Percentiles rank a stretch among this genome's conserved stretches.
Evolutionary conservation across 2,113 vertebrate species (phyloP).

Genomic region (Haplotaxodon microlepis): DNA sequence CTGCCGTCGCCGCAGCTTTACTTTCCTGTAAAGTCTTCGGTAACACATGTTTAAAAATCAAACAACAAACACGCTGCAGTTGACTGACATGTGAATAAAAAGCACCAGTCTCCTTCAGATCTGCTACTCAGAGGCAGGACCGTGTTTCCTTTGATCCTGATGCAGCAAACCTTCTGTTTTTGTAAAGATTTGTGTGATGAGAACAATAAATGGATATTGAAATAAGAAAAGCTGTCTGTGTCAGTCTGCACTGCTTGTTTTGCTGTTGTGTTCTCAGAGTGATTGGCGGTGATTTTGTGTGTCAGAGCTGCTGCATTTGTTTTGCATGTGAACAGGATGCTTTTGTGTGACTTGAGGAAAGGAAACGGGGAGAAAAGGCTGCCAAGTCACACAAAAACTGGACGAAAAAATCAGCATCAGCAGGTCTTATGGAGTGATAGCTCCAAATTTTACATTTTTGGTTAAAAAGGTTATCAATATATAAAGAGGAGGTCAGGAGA

Average conservation of each 20-base stretch:
- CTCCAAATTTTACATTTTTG: background rate
- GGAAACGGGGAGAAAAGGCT: background rate
- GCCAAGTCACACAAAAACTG: background rate
- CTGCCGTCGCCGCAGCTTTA: background rate
- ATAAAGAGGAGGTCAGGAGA: background rate
- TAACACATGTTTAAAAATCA: background rate
- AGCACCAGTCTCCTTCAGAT: constrained; percentile 26
- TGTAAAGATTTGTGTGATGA: constrained; percentile 66
- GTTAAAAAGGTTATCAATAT: background rate
- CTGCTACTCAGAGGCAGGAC: constrained; percentile 26
- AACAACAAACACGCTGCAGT: background rate
- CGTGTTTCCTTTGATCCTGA: constrained; percentile 44
- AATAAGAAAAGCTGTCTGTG: constrained; percentile 37
- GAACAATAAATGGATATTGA: constrained; percentile 71
- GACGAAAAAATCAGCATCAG: background rate
- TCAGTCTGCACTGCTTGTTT: background rate
- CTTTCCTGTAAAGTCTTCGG: constrained; percentile 8
- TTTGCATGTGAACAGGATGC: background rate
- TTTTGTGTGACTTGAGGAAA: background rate
- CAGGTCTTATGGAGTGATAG: background rate
- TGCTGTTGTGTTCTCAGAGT: background rate
- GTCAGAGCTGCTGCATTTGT: background rate
- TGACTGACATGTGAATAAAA: constrained; percentile 36
- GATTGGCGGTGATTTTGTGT: background rate
- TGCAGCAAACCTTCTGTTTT: constrained; percentile 54